Evolutionary conservation across 2,113 vertebrate species (phyloP).

Genomic region (Hippopotamus amphibius): DNA sequence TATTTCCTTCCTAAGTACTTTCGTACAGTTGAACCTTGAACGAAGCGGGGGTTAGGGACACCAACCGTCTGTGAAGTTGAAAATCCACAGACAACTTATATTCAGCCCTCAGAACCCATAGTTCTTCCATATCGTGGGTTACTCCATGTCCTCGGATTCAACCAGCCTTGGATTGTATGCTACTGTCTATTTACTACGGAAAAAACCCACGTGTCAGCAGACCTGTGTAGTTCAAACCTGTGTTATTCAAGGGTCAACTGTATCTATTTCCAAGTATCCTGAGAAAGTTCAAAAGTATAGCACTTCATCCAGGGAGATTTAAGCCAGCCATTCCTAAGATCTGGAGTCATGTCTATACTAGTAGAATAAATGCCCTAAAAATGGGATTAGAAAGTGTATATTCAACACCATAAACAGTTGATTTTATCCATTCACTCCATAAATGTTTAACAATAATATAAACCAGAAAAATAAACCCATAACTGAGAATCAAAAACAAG

Average conservation of each 20-base stretch:
- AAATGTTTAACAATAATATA: conserved; percentile 12
- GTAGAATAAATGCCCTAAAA: neutral
- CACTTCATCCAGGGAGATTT: neutral
- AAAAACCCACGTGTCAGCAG: neutral
- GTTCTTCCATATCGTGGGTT: neutral
- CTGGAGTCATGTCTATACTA: neutral
- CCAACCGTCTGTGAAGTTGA: neutral
- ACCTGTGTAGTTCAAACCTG: neutral
- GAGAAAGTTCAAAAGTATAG: neutral
- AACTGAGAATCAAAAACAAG: neutral
- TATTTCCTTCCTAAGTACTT: neutral
- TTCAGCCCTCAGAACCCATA: neutral
- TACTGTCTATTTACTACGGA: neutral
- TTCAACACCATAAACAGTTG: neutral
- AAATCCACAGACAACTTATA: neutral
- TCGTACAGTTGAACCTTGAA: neutral
- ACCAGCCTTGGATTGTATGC: neutral
- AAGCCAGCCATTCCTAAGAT: neutral
- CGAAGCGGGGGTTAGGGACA: neutral
- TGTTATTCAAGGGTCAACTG: neutral
- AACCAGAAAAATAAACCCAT: neutral
- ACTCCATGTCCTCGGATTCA: neutral
- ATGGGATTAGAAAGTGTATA: neutral
- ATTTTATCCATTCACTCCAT: neutral
- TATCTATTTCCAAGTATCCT: neutral